A percentile compares a stretch with the other conserved stretches of the same genome.
phyloP scores from a whole-genome alignment of 2,888 invertebrate genomes.

The Cephus sareptanus region DNA sequence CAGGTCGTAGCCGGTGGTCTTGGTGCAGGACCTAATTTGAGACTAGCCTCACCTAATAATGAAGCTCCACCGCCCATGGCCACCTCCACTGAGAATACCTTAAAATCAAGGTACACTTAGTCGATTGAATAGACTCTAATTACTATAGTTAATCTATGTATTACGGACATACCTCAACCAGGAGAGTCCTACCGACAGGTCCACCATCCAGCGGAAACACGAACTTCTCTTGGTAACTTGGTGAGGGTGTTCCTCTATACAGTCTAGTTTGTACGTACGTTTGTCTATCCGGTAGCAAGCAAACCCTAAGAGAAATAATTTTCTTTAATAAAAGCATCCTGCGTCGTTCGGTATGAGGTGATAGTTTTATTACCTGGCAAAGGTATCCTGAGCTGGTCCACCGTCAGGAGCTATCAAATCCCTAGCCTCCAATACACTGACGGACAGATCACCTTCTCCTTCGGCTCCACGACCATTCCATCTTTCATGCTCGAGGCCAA shows the following conservation, averaged over 20 bases:
- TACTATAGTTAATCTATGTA: neutral
- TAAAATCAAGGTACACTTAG: slow-evolving; percentile 2
- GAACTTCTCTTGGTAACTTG: slow-evolving; percentile 83
- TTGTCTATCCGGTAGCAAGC: slow-evolving; percentile 77
- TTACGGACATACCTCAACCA: slow-evolving; percentile 51
- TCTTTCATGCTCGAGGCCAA: slow-evolving; percentile 83
- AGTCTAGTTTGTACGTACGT: slow-evolving; percentile 78
- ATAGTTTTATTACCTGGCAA: slow-evolving; percentile 67
- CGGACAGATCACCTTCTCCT: slow-evolving; percentile 71
- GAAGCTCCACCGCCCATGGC: slow-evolving; percentile 44
- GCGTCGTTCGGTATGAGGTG: neutral
- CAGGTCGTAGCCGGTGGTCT: slow-evolving; percentile 80
- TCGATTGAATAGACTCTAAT: neutral
- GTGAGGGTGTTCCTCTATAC: slow-evolving; percentile 76
- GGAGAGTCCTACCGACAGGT: slow-evolving; percentile 51
- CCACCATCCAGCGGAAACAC: slow-evolving; percentile 68
- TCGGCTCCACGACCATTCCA: slow-evolving; percentile 70
- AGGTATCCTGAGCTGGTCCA: slow-evolving; percentile 76
- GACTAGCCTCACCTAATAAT: slow-evolving; percentile 55
- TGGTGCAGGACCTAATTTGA: slow-evolving; percentile 60
- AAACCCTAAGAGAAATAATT: slow-evolving; percentile 67
- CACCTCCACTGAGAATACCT: slow-evolving; percentile 57
- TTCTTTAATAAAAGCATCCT: neutral
- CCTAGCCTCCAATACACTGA: slow-evolving; percentile 82
- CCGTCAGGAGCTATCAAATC: slow-evolving; percentile 75